A percentile compares a stretch with the other conserved stretches of the same genome.
Evolutionary conservation across 2,888 invertebrate genomes (phyloP).

Genomic region (Onthophagus sagittarius): DNA sequence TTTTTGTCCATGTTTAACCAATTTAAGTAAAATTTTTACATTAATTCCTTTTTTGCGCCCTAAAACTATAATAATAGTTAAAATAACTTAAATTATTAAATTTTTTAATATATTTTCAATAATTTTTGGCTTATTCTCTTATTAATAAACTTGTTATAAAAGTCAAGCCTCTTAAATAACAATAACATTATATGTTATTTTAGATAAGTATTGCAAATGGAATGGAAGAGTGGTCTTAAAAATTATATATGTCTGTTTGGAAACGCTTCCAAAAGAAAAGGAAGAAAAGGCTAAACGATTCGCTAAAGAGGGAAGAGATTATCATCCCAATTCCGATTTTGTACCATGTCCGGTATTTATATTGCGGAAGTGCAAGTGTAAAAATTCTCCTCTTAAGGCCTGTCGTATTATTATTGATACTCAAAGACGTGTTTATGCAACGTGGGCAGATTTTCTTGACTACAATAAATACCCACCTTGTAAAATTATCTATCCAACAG

Average conservation of each 20-base stretch:
- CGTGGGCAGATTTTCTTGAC: slow-evolving; percentile 53
- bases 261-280: slow-evolving; percentile 38
- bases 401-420: slow-evolving; percentile 43
- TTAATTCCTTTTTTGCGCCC: too few species aligned
- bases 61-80: too few species aligned
- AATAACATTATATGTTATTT: slow-evolving; percentile 6
- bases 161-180: too few species aligned
- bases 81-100: too few species aligned
- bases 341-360: slow-evolving; percentile 40
- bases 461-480: slow-evolving; percentile 55
- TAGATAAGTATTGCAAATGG: slow-evolving; percentile 24
- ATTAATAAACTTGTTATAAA: too few species aligned
- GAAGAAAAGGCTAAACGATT: neutral
- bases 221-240: slow-evolving; percentile 24
- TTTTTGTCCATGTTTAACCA: too few species aligned
- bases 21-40: too few species aligned
- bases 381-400: slow-evolving; percentile 37
- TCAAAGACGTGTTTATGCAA: slow-evolving; percentile 52
- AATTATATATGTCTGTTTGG: slow-evolving; percentile 28
- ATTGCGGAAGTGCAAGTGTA: slow-evolving; percentile 25
- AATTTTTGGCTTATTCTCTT: too few species aligned
- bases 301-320: neutral
- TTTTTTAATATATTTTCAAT: too few species aligned
- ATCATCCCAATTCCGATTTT: slow-evolving; percentile 33
- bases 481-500: slow-evolving; percentile 53